Evolutionary conservation across 2,113 vertebrate species (phyloP).

Genomic region (Narcine bancroftii): DNA sequence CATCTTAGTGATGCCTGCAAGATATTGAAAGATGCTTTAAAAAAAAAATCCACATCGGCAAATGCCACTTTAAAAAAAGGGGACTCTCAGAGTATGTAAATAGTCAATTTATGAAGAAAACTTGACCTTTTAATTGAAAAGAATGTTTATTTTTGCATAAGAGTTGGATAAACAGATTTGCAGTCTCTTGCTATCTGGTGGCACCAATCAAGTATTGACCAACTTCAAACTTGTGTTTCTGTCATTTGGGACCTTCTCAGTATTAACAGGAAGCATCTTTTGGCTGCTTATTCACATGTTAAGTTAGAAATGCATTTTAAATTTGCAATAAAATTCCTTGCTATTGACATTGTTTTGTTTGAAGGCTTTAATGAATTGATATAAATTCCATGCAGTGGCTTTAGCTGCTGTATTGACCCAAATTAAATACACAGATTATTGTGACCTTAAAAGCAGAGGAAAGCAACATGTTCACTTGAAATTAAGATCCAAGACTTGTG

Average conservation of each 20-base stretch:
- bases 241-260: background rate
- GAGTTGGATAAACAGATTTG: background rate
- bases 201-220: background rate
- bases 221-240: background rate
- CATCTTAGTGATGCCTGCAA: background rate
- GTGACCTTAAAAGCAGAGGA: background rate
- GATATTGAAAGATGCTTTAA: background rate
- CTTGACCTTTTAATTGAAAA: background rate
- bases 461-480: background rate
- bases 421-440: background rate
- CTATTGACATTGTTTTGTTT: background rate
- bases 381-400: background rate
- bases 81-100: background rate
- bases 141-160: background rate
- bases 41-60: background rate
- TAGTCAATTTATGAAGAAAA: background rate
- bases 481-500: background rate
- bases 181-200: background rate
- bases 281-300: background rate
- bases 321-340: background rate
- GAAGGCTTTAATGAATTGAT: no score
- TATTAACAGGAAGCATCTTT: background rate
- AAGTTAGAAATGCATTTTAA: background rate
- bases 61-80: background rate
- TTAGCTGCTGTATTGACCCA: background rate